phyloP scores from a whole-genome alignment of 2,113 vertebrate genomes.

The Myiozetetes cayanensis region DNA sequence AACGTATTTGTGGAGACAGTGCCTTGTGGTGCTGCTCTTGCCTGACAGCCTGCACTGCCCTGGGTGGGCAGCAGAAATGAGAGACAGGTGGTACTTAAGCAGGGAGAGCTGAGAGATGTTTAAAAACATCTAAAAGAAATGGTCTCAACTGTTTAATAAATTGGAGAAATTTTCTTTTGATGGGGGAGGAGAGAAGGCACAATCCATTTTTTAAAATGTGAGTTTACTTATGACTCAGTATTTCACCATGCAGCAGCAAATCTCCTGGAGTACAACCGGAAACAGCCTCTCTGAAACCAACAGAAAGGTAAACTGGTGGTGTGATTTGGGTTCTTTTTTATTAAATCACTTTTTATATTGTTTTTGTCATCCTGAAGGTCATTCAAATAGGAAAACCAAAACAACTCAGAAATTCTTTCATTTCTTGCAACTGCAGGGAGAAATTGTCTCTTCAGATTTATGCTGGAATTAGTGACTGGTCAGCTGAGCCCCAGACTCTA shows the following conservation, averaged over 20 bases:
- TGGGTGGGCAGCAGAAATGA: neutral
- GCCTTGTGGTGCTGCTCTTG: neutral
- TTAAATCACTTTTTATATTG: neutral
- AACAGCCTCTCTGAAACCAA: neutral
- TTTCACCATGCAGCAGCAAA: neutral
- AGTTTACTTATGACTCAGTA: neutral
- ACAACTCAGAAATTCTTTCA: neutral
- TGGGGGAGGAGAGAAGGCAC: neutral
- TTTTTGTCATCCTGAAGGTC: neutral
- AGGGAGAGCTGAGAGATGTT: neutral
- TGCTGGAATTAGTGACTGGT: neutral
- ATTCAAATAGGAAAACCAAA: neutral
- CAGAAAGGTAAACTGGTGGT: neutral
- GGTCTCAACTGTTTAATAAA: neutral
- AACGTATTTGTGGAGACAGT: neutral
- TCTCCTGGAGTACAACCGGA: neutral
- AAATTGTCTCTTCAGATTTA: neutral
- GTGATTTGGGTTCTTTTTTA: fast-evolving
- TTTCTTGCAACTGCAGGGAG: neutral
- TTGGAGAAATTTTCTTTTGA: neutral
- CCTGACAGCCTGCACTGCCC: neutral
- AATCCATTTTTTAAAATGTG: neutral
- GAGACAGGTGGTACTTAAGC: neutral
- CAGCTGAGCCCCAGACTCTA: neutral
- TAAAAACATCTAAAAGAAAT: neutral